Conservation (phyloP, 2,888 invertebrate species). For the Agapetus fuscipes region DNA sequence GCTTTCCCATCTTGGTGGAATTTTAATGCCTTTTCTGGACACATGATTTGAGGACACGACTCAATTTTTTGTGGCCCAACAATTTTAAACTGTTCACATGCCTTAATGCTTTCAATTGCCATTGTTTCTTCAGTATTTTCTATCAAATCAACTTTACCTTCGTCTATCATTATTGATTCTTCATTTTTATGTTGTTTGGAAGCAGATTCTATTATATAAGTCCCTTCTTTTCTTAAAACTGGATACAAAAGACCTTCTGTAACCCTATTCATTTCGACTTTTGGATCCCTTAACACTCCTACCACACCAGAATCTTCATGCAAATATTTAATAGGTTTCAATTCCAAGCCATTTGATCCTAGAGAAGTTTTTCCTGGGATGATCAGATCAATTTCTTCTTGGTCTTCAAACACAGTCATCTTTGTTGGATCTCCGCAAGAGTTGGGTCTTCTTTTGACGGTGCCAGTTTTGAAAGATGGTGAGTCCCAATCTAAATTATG, state of each 20-base stretch:
- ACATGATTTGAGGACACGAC: too few relatives aligned
- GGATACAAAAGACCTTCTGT: too few relatives aligned
- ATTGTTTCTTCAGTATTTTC: too few relatives aligned
- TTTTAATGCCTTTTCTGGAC: too few relatives aligned
- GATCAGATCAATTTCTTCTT: not conserved
- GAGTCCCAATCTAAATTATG: constrained; percentile 60
- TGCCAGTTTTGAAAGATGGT: constrained; percentile 60
- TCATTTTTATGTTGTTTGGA: not conserved
- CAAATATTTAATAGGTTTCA: not conserved
- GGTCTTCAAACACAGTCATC: constrained; percentile 11
- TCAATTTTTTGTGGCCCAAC: too few relatives aligned
- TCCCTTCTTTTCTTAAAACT: too few relatives aligned
- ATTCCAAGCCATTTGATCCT: not conserved
- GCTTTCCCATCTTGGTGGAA: too few relatives aligned
- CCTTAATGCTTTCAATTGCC: too few relatives aligned
- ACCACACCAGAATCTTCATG: not conserved
- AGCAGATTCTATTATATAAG: too few relatives aligned
- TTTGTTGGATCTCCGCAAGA: constrained; percentile 32
- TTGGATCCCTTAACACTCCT: too few relatives aligned
- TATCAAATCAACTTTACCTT: not conserved
- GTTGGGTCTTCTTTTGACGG: constrained; percentile 57
- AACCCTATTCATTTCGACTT: too few relatives aligned
- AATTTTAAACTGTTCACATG: too few relatives aligned
- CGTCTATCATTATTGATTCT: not conserved
- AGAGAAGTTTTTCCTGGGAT: not conserved